Percentiles rank a stretch among this genome's conserved stretches.
Conservation (phyloP, 2,888 invertebrate genomes). For the Amiota communis region DNA sequence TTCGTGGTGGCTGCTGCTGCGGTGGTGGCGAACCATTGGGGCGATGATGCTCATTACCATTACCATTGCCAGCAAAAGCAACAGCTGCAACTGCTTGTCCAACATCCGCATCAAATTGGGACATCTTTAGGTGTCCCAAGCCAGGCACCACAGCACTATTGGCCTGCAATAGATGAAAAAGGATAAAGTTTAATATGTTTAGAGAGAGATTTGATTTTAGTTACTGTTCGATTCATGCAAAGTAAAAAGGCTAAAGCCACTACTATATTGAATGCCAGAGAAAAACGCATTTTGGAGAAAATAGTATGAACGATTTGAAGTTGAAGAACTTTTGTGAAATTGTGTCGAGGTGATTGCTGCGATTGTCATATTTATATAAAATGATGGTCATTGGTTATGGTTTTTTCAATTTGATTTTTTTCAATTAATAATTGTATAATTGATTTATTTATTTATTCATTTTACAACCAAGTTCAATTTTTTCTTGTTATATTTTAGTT, state of each 20-base stretch:
- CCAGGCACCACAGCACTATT: no score
- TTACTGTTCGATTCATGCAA: no score
- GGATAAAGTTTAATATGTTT: no score
- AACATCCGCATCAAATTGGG: no score
- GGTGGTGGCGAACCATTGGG: conserved; percentile 12
- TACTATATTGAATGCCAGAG: no score
- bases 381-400: not conserved
- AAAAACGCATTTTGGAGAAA: not conserved
- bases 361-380: not conserved
- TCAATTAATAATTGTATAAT: not conserved
- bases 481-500: no score
- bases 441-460: not conserved
- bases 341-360: conserved; percentile 4
- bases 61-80: not conserved
- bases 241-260: no score
- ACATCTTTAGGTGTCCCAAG: no score
- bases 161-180: no score
- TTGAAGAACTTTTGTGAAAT: not conserved
- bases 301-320: not conserved
- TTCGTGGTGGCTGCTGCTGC: conserved; percentile 5
- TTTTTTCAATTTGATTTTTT: not conserved
- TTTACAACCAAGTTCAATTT: not conserved
- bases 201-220: no score
- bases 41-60: conserved; percentile 26
- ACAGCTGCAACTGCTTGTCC: not conserved